A percentile compares a stretch with the other conserved stretches of the same genome.
phyloP scores from a whole-genome alignment of 2,797 vertebrate species.

The Chelidonichthys spinosus region DNA sequence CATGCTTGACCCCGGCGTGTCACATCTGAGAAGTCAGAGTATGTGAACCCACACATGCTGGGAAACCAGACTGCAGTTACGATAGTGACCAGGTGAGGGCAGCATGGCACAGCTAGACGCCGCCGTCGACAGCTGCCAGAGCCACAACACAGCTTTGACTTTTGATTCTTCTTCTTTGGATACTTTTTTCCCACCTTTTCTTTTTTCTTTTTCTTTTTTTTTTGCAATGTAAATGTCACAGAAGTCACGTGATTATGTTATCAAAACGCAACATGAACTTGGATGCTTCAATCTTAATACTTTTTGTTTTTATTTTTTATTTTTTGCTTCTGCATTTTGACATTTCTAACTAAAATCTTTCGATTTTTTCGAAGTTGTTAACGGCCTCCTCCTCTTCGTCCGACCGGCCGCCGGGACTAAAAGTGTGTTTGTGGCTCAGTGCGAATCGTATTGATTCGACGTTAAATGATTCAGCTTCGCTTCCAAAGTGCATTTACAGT shows the following conservation, averaged over 20 bases:
- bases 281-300: no score
- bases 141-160: neutral
- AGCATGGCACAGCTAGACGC: constrained; percentile 76
- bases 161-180: neutral
- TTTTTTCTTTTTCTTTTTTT: neutral
- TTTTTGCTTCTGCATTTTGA: no score
- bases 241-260: no score
- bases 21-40: constrained; percentile 14
- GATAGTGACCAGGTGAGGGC: constrained; percentile 78
- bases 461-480: constrained; percentile 81
- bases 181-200: no score
- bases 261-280: no score
- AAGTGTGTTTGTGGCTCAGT: constrained; percentile 66
- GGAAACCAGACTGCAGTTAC: constrained; percentile 39
- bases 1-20: neutral
- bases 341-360: no score
- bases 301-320: no score
- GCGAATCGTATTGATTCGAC: constrained; percentile 77
- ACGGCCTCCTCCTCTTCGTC: constrained; percentile 37
- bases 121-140: neutral
- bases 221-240: neutral
- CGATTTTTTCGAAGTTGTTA: constrained; percentile 34
- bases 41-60: neutral
- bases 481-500: constrained; percentile 81
- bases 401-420: constrained; percentile 37